Conservation (phyloP, 2,888 invertebrate genomes). For the Drosophila mulleri region DNA sequence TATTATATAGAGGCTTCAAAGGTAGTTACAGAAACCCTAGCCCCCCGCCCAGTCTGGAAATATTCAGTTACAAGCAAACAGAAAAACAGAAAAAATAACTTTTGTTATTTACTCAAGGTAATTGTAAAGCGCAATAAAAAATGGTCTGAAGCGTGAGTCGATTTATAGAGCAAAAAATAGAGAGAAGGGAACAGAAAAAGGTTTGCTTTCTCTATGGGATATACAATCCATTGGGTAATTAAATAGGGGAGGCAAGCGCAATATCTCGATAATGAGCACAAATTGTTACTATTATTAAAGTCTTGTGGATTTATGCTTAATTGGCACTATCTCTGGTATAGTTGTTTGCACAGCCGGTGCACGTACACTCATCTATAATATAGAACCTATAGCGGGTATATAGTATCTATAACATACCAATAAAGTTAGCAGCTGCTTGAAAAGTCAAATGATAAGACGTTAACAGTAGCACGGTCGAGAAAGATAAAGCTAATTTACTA, state of each 20-base stretch:
- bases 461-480: slow-evolving; percentile 2
- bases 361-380: slow-evolving; percentile 12
- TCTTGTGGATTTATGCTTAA: slow-evolving; percentile 40
- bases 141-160: slow-evolving; percentile 11
- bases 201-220: slow-evolving; percentile 29
- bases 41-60: background rate
- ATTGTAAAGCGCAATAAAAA: slow-evolving; percentile 59
- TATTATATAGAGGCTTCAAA: background rate
- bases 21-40: background rate
- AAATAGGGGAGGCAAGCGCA: slow-evolving; percentile 20
- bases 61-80: slow-evolving; percentile 20
- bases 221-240: slow-evolving; percentile 29
- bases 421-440: slow-evolving; percentile 45
- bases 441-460: slow-evolving; percentile 37
- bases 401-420: slow-evolving; percentile 11
- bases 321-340: slow-evolving; percentile 29
- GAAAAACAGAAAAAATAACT: slow-evolving; percentile 3
- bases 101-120: slow-evolving; percentile 41
- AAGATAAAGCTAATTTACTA: slow-evolving; percentile 39
- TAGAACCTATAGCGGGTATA: background rate
- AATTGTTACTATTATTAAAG: slow-evolving; percentile 76
- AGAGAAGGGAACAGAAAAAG: slow-evolving; percentile 3
- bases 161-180: slow-evolving; percentile 13
- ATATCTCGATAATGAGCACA: slow-evolving; percentile 59
- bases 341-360: slow-evolving; percentile 47